Conservation (phyloP, 2,113 vertebrate genomes). For the Laticauda laticaudata region DNA sequence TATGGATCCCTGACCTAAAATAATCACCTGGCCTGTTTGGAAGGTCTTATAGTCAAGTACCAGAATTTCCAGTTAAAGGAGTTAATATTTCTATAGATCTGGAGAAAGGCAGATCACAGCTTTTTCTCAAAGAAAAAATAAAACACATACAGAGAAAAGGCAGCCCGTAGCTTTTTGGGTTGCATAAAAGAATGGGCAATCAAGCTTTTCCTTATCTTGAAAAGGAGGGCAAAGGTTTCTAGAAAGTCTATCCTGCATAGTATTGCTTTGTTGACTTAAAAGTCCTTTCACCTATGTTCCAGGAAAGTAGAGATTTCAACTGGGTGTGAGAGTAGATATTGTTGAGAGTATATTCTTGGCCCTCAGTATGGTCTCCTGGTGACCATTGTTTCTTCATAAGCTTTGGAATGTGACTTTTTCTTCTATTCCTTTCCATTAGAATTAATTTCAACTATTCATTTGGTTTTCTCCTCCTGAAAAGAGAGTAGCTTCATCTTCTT, state of each 20-base stretch:
- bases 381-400: constrained; percentile 19
- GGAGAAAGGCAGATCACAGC: neutral
- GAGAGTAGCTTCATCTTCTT: neutral
- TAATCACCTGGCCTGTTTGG: neutral
- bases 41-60: neutral
- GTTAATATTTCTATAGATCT: too few species aligned
- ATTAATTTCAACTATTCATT: neutral
- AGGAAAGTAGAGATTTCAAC: neutral
- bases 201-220: neutral
- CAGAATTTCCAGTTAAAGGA: neutral
- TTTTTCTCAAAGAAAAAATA: neutral
- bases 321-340: neutral
- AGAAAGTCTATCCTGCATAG: neutral
- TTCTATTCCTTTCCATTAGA: neutral
- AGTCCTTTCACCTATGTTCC: neutral
- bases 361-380: neutral
- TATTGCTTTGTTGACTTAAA: neutral
- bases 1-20: neutral
- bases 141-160: neutral
- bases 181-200: neutral
- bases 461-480: neutral
- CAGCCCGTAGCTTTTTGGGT: neutral
- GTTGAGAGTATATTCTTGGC: neutral
- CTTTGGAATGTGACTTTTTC: neutral
- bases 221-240: neutral